Conservation (phyloP, 2,797 vertebrate species). For the Decapterus maruadsi region DNA sequence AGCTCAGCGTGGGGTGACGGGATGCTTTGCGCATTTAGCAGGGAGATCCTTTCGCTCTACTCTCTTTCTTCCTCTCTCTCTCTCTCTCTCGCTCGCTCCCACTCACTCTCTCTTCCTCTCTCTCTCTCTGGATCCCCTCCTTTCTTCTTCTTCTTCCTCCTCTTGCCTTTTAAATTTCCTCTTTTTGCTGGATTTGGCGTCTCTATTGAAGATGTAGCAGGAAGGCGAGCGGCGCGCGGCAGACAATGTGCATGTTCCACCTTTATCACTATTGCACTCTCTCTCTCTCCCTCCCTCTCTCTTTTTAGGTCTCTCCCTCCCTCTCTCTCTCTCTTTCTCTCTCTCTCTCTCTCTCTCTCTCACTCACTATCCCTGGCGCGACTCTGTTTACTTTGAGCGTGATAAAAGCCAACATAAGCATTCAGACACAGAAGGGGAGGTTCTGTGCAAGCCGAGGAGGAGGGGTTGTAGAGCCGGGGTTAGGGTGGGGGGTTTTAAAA, state of each 20-base stretch:
- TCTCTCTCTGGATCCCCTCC: conserved; percentile 63
- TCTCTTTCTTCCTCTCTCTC: conserved; percentile 52
- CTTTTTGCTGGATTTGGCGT: conserved; percentile 58
- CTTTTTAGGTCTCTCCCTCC: too few species aligned
- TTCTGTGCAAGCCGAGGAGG: conserved; percentile 66
- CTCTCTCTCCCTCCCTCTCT: background rate
- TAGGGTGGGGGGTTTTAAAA: conserved; percentile 70
- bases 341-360: conserved; percentile 43
- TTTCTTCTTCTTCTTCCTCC: conserved; percentile 39
- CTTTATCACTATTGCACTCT: conserved; percentile 70
- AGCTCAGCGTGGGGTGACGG: conserved; percentile 95
- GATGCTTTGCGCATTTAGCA: conserved; percentile 87
- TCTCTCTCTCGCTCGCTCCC: conserved; percentile 40
- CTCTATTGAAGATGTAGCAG: conserved; percentile 74
- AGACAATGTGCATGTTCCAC: conserved; percentile 78
- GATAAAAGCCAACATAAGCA: conserved; percentile 86
- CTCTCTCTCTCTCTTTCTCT: conserved; percentile 14
- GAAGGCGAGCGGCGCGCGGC: conserved; percentile 68
- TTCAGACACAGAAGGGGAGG: conserved; percentile 85
- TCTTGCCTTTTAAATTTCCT: conserved; percentile 61
- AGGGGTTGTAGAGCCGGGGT: conserved; percentile 70
- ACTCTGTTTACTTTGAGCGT: conserved; percentile 85
- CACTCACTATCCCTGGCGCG: conserved; percentile 65
- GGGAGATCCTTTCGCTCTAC: conserved; percentile 79
- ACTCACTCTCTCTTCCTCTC: conserved; percentile 11